Conservation (phyloP, 1,140 invertebrate genomes). For the Cherax destructor region DNA sequence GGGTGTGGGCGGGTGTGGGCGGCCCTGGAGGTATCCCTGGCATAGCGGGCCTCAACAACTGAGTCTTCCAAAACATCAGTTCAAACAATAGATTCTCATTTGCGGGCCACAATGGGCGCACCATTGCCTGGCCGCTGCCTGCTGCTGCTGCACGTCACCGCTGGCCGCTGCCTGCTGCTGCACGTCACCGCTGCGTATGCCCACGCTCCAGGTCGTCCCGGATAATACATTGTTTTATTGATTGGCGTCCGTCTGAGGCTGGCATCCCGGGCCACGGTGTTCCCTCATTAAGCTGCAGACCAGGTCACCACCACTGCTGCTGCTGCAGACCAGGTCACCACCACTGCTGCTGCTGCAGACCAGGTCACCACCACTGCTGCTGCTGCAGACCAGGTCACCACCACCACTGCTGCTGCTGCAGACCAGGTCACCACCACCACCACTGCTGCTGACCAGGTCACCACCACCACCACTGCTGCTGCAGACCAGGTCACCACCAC, state of each 20-base stretch:
- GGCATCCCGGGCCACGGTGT: constrained; percentile 51
- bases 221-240: constrained; percentile 70
- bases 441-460: too few species aligned
- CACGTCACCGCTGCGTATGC: constrained; percentile 25
- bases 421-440: too few species aligned
- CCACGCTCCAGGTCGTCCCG: constrained; percentile 20
- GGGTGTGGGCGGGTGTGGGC: neutral
- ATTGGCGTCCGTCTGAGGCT: constrained; percentile 64
- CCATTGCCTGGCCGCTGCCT: constrained; percentile 32
- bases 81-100: constrained; percentile 70
- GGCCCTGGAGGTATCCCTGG: neutral
- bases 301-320: constrained; percentile 42
- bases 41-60: neutral
- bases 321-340: constrained; percentile 19
- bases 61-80: constrained; percentile 60
- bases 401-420: too few species aligned
- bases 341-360: neutral
- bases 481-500: too few species aligned
- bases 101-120: constrained; percentile 60
- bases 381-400: neutral
- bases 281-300: constrained; percentile 57
- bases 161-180: neutral
- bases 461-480: too few species aligned
- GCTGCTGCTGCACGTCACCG: neutral
- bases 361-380: neutral